Evolutionary conservation across 2,113 vertebrate genomes (phyloP).

Genomic region (Aleadryas rufinucha): DNA sequence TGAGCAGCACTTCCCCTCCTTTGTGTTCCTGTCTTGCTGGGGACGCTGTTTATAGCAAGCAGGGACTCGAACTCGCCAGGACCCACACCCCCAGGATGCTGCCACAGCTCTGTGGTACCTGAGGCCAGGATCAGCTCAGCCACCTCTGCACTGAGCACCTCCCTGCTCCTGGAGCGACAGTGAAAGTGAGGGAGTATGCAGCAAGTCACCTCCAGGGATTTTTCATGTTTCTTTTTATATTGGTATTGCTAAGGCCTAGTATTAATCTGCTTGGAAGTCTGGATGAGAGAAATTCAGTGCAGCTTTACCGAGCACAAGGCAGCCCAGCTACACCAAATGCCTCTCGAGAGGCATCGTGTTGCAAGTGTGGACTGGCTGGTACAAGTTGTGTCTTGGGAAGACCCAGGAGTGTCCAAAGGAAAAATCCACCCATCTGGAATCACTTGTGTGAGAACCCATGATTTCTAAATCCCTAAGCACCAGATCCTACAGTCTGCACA

Average conservation of each 20-base stretch:
- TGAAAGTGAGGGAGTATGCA: not conserved
- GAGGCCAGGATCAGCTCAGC: not conserved
- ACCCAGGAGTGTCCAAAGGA: not conserved
- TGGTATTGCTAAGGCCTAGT: not conserved
- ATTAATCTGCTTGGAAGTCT: not conserved
- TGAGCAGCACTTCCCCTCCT: not conserved
- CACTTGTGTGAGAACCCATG: not conserved
- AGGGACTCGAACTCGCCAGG: rapidly evolving
- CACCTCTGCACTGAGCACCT: not conserved
- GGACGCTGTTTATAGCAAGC: rapidly evolving
- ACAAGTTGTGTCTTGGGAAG: not conserved
- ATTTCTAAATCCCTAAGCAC: not conserved
- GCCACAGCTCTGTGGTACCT: not conserved
- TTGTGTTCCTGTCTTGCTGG: not conserved
- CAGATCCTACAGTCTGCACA: not conserved
- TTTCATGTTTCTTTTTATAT: not conserved
- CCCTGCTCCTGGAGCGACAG: not conserved
- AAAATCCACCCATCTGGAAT: constrained; percentile 10
- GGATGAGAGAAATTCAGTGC: not conserved
- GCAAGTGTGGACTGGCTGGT: not conserved
- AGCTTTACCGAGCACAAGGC: not conserved
- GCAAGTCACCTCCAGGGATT: not conserved
- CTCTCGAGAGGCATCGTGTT: rapidly evolving
- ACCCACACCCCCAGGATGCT: not conserved
- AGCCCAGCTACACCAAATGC: not conserved